These are phyloP conservation scores for Cotesia glomerata DNA, from an alignment of 1,140 invertebrate species.

Conservation along the genomic window DNA sequence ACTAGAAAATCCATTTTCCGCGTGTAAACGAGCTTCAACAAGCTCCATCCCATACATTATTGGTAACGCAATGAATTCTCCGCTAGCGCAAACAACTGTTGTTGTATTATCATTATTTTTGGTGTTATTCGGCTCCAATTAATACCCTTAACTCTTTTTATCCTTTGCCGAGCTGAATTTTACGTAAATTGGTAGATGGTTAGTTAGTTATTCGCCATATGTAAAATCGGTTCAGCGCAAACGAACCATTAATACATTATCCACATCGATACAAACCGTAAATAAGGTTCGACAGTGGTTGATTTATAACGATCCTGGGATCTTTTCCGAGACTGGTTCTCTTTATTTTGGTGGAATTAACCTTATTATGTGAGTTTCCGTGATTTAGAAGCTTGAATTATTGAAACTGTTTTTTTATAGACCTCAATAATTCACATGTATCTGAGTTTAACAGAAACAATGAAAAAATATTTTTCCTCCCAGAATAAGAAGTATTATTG, in stretches of 20 bases:
- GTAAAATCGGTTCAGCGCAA: conserved; percentile 37
- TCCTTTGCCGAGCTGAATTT: conserved; percentile 41
- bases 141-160: conserved; percentile 36
- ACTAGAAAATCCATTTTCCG: background rate
- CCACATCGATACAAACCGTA: background rate
- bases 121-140: background rate
- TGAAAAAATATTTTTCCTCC: too few species aligned
- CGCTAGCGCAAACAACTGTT: background rate
- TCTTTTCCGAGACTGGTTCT: too few species aligned
- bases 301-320: too few species aligned
- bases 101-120: background rate
- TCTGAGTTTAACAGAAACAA: too few species aligned
- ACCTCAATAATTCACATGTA: too few species aligned
- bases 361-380: too few species aligned
- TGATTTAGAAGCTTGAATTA: too few species aligned
- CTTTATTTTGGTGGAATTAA: too few species aligned
- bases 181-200: conserved; percentile 38
- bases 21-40: background rate
- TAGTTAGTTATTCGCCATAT: conserved; percentile 27
- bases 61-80: background rate
- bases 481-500: too few species aligned
- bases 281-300: too few species aligned
- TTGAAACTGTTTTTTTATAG: too few species aligned
- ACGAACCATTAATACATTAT: conserved; percentile 19
- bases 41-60: background rate